Evolutionary conservation across 2,113 vertebrate species (phyloP), one percentile per base, ranked within the genome.

Genomic region (Peromyscus maniculatus): DNA sequence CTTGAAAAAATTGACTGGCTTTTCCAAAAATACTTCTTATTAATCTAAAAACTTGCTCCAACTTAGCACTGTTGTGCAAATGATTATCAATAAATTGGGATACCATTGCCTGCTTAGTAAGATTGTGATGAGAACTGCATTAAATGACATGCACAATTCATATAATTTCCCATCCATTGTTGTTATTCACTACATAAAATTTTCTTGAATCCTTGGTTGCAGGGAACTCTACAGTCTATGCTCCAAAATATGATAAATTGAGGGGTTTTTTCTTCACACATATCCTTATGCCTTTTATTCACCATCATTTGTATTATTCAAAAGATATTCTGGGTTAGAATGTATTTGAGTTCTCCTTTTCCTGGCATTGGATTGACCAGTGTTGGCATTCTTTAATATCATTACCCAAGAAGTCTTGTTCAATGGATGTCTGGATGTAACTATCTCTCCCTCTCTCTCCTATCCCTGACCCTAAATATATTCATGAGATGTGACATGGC

Each of bases 271-370:
- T 90, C 82, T 78, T 19, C 1, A 83, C n/a, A 46, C 4, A 46
- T 24, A 77, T 43, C 49, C 0, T 17, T 39, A 10, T n/a, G 87
- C 57, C 22, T 94, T 84, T 90, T 69, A 79, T 57, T n/a, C 2
- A 78, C 1, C 7, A 22, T 75, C 21, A 62, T 80, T 92, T 84
- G 17, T 33, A n/a, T 93, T 71, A 64, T 49, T 91, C 78, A 26
- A 55, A 91, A 75, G 62, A 75, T 84, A 43, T 12, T 91, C 80
- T 93, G 6, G 28, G 69, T 92, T 91, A 49, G 24, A 93, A 33
- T 75, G 17, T 67, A 7, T 83, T 24, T 87, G 57, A 71, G 13
- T 91, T 92, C 2, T 88, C 74, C 72, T 91, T 66, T 46, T 12
- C 17, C 57, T 69, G 16, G 24, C 36, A 66, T 64, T 94, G 59